phyloP scores from a whole-genome alignment of 2,888 invertebrate species.

The Synergus laeviventris region DNA sequence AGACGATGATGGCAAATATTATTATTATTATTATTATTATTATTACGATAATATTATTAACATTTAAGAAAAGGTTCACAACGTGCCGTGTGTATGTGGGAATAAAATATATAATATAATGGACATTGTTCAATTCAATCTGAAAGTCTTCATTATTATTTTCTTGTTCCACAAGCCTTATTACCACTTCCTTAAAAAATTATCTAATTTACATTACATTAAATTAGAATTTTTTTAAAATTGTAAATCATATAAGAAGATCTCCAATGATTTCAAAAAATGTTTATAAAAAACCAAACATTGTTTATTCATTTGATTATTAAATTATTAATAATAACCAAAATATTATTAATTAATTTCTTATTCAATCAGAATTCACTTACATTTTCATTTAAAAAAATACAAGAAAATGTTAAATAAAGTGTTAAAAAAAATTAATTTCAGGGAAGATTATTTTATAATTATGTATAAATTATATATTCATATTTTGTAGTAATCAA shows the following conservation, averaged over 20 bases:
- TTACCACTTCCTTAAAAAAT: neutral
- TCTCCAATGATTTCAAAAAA: too few species aligned
- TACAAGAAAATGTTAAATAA: too few species aligned
- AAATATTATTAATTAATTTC: too few species aligned
- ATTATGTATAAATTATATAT: neutral
- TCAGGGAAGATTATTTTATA: too few species aligned
- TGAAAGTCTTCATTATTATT: constrained; percentile 44
- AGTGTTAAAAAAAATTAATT: too few species aligned
- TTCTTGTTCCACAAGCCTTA: neutral
- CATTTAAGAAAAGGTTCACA: constrained; percentile 92
- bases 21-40: constrained; percentile 74
- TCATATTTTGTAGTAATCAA: neutral
- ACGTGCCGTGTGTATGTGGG: constrained; percentile 94
- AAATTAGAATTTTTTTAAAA: neutral
- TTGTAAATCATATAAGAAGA: too few species aligned
- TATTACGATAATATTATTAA: constrained; percentile 75
- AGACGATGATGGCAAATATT: constrained; percentile 62
- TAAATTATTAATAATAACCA: too few species aligned
- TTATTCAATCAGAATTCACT: too few species aligned
- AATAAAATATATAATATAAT: constrained; percentile 88
- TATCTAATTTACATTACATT: neutral
- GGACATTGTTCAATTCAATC: constrained; percentile 90
- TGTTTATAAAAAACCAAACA: too few species aligned
- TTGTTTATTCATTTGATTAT: too few species aligned
- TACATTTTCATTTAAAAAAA: too few species aligned